Evolutionary conservation across 35 echinoderm and acorn worm species (phyloP).

Genomic region (Antedon bifida): DNA sequence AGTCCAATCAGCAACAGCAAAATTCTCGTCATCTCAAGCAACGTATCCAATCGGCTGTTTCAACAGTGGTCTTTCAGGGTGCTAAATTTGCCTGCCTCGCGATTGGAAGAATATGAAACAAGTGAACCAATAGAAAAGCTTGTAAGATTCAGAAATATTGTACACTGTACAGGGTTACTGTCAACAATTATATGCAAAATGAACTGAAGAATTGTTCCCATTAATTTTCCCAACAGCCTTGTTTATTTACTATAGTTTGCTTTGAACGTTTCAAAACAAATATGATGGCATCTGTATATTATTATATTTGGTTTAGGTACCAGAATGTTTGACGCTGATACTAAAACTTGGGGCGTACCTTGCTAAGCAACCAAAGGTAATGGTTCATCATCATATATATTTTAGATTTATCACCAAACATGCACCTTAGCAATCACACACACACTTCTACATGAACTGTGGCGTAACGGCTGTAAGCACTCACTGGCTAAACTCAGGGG

Average conservation of each 20-base stretch:
- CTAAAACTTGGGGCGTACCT: constrained; percentile 92
- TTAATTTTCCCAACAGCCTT: too few species aligned
- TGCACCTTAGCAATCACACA: too few species aligned
- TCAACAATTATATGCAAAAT: too few species aligned
- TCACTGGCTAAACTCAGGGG: too few species aligned
- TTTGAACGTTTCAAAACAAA: too few species aligned
- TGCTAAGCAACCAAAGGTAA: constrained; percentile 98
- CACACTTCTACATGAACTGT: too few species aligned
- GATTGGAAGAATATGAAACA: constrained; percentile 89
- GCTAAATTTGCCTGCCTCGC: constrained; percentile 65
- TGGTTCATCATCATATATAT: too few species aligned
- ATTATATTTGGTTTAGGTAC: constrained; percentile 20
- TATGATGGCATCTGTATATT: not conserved
- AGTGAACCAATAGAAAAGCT: constrained; percentile 85
- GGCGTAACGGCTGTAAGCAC: too few species aligned
- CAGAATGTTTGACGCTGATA: constrained; percentile 89
- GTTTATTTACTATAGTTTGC: too few species aligned
- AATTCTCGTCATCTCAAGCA: constrained; percentile 84
- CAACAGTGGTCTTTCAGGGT: constrained; percentile 90
- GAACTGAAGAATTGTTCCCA: too few species aligned
- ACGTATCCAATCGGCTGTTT: constrained; percentile 80
- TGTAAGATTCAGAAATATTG: constrained; percentile 19
- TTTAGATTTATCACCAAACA: too few species aligned
- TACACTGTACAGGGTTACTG: not conserved
- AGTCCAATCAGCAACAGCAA: constrained; percentile 55